Base-by-base conservation (phyloP, 2,113 vertebrate genomes). In the Tringa solitaria region DNA sequence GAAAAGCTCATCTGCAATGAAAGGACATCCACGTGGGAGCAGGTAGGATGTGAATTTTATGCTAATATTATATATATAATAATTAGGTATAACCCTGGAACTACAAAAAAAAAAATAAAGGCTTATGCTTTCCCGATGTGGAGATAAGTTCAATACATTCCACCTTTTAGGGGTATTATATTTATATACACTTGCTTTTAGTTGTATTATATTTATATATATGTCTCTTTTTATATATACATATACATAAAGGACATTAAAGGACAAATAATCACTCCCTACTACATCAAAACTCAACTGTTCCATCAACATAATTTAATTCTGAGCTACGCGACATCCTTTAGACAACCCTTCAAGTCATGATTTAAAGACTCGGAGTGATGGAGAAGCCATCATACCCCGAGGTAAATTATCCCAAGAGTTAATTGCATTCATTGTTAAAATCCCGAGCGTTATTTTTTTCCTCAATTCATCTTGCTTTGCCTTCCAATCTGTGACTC, bases 381-480 rank as follows among this genome's bases (percentile, higher is more conserved):
- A 81, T 21, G 63, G 84, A 91, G 88, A 91, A 87, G 56, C 54
- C 60, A 15, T 56, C 46, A 2, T 18, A 57, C 26, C 73, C 73
- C 0, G 12, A 63, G 67, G 67, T 75, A 41, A 79, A 68, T 94
- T 74, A 69, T 69, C 67, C 78, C 54, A 46, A 23, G 22, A 27
- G 73, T 91, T 91, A 94, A 91, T 83, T 84, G 61, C 84, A 23
- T 56, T 63, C 65, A 68, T 70, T 63, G 73, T 73, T 69, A 53
- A 84, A 84, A 69, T 13, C 1, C 8, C 2, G 8, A 33, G 9
- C 28, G 3, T 46, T 51, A 12, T 41, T 50, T 28, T 10, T 46
- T 21, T 21, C 20, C 78, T 53, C 63, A 3, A 50, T 83, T 67
- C 78, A 60, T 84, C 60, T 87, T 11, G 14, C 46, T 74, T 63